Percentiles rank a stretch among this genome's conserved stretches.
These are phyloP conservation scores for Montipora foliosa DNA, from an alignment of 64 coral and sea anemone genomes.

Conservation along the genomic window DNA sequence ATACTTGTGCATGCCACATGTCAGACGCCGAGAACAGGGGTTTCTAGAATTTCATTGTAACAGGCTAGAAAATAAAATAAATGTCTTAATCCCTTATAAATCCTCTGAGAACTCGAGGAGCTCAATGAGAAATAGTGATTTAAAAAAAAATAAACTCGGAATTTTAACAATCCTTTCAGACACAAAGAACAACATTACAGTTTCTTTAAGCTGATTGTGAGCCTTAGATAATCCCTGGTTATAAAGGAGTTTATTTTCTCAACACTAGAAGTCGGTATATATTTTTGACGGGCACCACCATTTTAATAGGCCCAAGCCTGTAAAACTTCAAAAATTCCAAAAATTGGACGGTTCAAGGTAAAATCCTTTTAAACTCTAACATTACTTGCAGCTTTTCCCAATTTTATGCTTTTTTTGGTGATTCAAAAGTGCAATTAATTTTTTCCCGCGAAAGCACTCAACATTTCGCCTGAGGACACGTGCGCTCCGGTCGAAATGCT, in stretches of 20 bases:
- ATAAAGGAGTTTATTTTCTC: background rate
- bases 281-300: no score
- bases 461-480: background rate
- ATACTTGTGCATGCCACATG: background rate
- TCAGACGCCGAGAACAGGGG: background rate
- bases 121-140: background rate
- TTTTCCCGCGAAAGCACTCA: background rate
- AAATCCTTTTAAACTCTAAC: background rate
- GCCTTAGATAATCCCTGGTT: background rate
- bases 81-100: background rate
- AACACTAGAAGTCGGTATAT: no score
- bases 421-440: background rate
- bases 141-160: constrained; percentile 9
- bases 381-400: background rate
- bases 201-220: constrained; percentile 7
- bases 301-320: no score
- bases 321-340: background rate
- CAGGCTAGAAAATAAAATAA: background rate
- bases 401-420: constrained; percentile 2
- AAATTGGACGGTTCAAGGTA: background rate
- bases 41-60: background rate
- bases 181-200: background rate
- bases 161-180: background rate
- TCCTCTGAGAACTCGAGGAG: background rate
- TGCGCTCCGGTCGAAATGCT: background rate